Percentiles rank a stretch among this genome's conserved stretches.
Conservation (phyloP, 2,113 vertebrate species). For the Argyrosomus japonicus region DNA sequence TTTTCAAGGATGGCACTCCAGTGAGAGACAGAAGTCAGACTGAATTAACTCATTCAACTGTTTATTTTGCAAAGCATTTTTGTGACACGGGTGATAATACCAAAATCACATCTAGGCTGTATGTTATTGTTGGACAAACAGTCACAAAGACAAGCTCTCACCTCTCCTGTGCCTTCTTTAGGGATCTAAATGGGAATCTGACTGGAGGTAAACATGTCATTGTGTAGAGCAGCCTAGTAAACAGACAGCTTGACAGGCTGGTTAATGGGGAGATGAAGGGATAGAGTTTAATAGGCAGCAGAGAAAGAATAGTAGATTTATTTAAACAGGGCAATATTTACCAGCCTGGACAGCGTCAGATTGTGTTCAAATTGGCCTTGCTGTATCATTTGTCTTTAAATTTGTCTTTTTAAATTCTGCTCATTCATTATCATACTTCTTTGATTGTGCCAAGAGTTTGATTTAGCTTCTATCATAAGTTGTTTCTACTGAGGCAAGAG, state of each 20-base stretch:
- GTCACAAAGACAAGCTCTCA: not conserved
- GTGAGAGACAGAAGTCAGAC: not conserved
- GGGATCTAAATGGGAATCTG: constrained; percentile 80
- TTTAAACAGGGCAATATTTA: constrained; percentile 72
- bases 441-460: constrained; percentile 62
- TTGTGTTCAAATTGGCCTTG: constrained; percentile 64
- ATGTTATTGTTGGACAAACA: constrained; percentile 41
- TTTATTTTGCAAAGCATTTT: constrained; percentile 48
- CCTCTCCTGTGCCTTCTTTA: constrained; percentile 32
- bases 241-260: constrained; percentile 72
- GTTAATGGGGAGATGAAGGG: constrained; percentile 77
- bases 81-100: constrained; percentile 7
- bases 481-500: constrained; percentile 59
- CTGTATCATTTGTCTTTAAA: constrained; percentile 45
- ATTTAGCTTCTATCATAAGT: constrained; percentile 59
- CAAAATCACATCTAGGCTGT: constrained; percentile 34
- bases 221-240: constrained; percentile 68
- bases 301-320: constrained; percentile 48
- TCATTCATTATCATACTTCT: constrained; percentile 45
- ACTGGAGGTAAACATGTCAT: constrained; percentile 75
- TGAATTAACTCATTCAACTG: not conserved
- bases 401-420: constrained; percentile 45
- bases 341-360: constrained; percentile 58
- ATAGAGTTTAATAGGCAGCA: constrained; percentile 68
- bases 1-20: constrained; percentile 6